Conservation (phyloP, 2,888 invertebrate species). For the Daptonema setosum region DNA sequence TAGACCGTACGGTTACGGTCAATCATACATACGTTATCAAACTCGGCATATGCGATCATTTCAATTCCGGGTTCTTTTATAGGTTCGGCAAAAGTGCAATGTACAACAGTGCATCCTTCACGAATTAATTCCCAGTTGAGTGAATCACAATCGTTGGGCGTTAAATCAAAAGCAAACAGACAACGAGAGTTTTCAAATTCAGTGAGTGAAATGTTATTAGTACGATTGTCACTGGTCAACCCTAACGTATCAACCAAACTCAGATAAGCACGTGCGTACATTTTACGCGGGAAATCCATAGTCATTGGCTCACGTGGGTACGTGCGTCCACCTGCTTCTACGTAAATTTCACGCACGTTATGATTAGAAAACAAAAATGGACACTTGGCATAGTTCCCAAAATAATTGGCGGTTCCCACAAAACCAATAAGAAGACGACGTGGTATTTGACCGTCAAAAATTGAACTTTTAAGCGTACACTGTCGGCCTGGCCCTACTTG, state of each 20-base stretch:
- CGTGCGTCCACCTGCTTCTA: neutral
- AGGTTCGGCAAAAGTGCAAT: neutral
- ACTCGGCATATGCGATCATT: neutral
- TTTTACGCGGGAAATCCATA: neutral
- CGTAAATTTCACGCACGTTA: neutral
- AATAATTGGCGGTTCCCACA: neutral
- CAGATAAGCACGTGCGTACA: neutral
- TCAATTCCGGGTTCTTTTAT: neutral
- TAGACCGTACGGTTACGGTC: neutral
- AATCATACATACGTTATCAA: neutral
- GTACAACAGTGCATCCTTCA: neutral
- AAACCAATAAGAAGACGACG: neutral
- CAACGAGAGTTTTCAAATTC: neutral
- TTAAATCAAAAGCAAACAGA: constrained; percentile 1
- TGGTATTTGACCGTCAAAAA: constrained; percentile 1
- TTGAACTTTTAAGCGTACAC: neutral
- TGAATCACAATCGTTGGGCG: neutral
- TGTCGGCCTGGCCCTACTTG: neutral
- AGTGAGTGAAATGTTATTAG: neutral
- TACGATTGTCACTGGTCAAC: neutral
- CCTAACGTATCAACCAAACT: neutral
- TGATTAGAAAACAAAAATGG: neutral
- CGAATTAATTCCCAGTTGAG: neutral
- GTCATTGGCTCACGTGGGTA: neutral
- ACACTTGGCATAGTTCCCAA: neutral